Conservation (phyloP, 2,888 invertebrate species). For the Embidobia sp. region DNA sequence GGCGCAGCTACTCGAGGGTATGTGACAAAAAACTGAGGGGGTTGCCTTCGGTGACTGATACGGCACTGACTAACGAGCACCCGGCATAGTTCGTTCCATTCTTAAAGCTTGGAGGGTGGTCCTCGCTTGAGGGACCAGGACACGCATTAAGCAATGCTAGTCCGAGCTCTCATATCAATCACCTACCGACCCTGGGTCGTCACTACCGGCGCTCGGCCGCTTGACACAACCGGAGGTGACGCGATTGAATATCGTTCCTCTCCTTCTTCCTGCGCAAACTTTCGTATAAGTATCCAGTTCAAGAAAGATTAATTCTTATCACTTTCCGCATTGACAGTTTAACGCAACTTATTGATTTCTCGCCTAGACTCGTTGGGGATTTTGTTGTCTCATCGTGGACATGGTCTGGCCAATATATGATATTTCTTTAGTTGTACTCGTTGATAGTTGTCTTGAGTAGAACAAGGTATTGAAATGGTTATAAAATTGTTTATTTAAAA, state of each 20-base stretch:
- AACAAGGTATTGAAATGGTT: too few relatives aligned
- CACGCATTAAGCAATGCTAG: constrained; percentile 76
- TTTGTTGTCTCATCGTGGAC: constrained; percentile 23
- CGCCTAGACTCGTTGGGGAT: neutral
- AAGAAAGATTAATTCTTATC: constrained; percentile 61
- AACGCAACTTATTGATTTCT: constrained; percentile 40
- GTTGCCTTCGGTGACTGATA: constrained; percentile 79
- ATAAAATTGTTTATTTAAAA: too few relatives aligned
- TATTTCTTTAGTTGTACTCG: too few relatives aligned
- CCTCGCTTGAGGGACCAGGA: constrained; percentile 64
- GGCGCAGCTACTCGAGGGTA: constrained; percentile 63
- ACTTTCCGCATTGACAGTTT: constrained; percentile 50
- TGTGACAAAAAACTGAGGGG: constrained; percentile 70
- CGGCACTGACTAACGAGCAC: constrained; percentile 78
- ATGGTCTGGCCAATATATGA: neutral
- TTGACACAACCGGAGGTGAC: constrained; percentile 76
- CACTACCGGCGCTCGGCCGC: constrained; percentile 64
- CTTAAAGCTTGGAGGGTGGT: constrained; percentile 73
- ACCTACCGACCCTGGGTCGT: constrained; percentile 70
- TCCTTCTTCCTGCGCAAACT: constrained; percentile 53
- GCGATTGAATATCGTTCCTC: constrained; percentile 75
- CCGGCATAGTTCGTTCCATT: constrained; percentile 72
- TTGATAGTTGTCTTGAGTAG: neutral
- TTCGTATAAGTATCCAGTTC: constrained; percentile 47
- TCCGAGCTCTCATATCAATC: constrained; percentile 79